phyloP scores from a whole-genome alignment of 2,113 vertebrate species.

The Epinephelus fuscoguttatus region DNA sequence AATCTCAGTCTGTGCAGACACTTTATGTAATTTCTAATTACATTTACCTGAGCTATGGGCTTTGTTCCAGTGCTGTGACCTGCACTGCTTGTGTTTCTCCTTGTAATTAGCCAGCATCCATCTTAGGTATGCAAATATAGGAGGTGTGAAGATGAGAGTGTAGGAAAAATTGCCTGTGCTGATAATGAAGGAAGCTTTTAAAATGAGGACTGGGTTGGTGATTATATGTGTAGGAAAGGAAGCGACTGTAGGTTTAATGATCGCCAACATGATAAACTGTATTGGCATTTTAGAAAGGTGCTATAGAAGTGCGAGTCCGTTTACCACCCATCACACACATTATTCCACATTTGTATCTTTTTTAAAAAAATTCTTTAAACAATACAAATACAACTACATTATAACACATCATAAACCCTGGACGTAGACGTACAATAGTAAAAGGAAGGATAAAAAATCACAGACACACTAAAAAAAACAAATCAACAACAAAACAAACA shows the following conservation, averaged over 20 bases:
- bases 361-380: no score
- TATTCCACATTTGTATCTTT: no score
- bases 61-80: slow-evolving; percentile 53
- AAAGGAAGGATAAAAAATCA: no score
- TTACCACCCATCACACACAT: no score
- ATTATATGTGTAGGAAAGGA: neutral
- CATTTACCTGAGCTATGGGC: slow-evolving; percentile 69
- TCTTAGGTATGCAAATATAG: slow-evolving; percentile 57
- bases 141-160: neutral
- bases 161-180: neutral
- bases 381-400: no score
- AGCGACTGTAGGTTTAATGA: neutral
- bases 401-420: no score
- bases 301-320: no score
- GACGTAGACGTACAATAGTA: no score
- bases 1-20: slow-evolving; percentile 50
- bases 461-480: no score
- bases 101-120: slow-evolving; percentile 53
- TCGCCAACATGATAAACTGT: neutral
- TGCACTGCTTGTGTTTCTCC: slow-evolving; percentile 20
- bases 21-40: slow-evolving; percentile 68
- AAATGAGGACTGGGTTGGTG: neutral
- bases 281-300: neutral
- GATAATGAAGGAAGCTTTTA: neutral
- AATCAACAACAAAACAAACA: no score